phyloP scores from a whole-genome alignment of 2,113 vertebrate genomes.

The Epinephelus lanceolatus region DNA sequence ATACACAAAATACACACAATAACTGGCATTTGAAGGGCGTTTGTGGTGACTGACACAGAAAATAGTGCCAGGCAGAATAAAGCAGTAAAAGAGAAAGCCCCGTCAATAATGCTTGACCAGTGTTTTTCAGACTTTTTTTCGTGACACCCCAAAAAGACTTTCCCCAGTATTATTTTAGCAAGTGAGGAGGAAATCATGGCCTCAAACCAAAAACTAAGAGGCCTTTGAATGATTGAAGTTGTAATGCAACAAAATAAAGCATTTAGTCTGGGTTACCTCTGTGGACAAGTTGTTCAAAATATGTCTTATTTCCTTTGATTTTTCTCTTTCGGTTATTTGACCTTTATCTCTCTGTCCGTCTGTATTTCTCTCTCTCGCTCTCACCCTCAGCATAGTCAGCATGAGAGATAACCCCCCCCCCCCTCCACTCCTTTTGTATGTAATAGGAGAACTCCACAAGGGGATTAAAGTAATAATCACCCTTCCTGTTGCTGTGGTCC shows the following conservation, averaged over 20 bases:
- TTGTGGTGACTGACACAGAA: background rate
- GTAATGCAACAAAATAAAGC: background rate
- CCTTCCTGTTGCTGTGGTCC: conserved; percentile 48
- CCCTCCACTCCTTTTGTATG: conserved; percentile 14
- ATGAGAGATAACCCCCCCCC: conserved; percentile 21
- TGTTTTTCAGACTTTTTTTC: background rate
- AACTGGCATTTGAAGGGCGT: background rate
- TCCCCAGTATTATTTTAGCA: background rate
- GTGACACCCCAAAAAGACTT: background rate
- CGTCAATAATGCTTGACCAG: background rate
- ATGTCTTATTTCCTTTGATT: background rate
- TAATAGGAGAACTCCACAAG: conserved; percentile 56
- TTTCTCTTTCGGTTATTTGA: conserved; percentile 3
- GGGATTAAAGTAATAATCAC: conserved; percentile 66
- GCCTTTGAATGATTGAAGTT: background rate
- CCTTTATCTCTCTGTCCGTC: background rate
- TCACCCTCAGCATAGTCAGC: background rate
- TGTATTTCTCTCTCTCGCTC: background rate
- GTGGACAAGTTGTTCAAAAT: background rate
- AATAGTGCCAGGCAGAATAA: background rate
- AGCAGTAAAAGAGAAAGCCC: background rate
- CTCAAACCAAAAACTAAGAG: background rate
- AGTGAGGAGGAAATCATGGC: background rate
- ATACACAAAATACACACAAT: background rate
- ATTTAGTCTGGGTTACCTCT: background rate